A percentile compares a stretch with the other conserved stretches of the same genome.
phyloP scores from a whole-genome alignment of 2,797 vertebrate species.

The Manis crassicaudata region DNA sequence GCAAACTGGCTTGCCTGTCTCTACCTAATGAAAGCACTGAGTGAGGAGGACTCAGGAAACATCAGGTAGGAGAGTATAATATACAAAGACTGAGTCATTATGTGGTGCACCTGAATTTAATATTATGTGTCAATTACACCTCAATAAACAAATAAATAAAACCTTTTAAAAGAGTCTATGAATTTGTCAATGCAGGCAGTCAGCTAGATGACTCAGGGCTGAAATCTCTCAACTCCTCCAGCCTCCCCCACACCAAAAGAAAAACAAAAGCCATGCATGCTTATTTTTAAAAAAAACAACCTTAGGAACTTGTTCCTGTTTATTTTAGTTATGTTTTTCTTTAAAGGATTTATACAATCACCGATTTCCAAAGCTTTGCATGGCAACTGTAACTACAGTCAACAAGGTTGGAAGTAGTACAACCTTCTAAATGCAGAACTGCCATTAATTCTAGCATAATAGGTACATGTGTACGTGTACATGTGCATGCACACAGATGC shows the following conservation, averaged over 20 bases:
- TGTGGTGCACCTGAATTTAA: neutral
- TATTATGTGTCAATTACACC: neutral
- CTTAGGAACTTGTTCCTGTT: neutral
- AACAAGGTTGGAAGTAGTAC: neutral
- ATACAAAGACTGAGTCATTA: neutral
- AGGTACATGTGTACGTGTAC: accelerated
- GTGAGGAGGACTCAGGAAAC: neutral
- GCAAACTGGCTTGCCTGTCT: neutral
- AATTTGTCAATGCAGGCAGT: neutral
- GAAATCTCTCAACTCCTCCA: neutral
- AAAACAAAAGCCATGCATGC: neutral
- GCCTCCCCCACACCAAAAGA: neutral
- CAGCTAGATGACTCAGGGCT: neutral
- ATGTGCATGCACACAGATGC: neutral
- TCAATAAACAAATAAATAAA: neutral
- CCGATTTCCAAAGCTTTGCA: neutral
- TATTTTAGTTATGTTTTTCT: neutral
- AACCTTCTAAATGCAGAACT: neutral
- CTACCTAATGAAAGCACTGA: neutral
- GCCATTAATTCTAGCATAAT: neutral
- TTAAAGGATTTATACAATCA: neutral
- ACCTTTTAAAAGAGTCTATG: neutral
- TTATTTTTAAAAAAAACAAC: neutral
- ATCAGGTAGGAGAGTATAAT: neutral
- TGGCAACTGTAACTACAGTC: neutral